These are phyloP conservation scores for Steinernema hermaphroditum DNA, from an alignment of 2,888 invertebrate genomes.

Conservation along the genomic window DNA sequence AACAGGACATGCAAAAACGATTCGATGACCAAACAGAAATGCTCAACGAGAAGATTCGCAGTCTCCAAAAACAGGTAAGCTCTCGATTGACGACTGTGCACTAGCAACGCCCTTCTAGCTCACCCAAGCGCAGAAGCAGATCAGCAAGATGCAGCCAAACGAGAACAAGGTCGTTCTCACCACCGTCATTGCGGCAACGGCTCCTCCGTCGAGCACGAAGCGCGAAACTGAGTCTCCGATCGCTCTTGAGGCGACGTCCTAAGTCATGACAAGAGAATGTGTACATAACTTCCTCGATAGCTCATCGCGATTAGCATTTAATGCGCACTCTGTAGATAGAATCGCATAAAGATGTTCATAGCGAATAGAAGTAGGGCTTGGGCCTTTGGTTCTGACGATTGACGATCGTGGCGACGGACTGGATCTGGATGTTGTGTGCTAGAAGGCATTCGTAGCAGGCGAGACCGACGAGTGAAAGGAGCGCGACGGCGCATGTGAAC, in stretches of 20 bases:
- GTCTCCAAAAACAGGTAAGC: conserved; percentile 35
- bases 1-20: conserved; percentile 48
- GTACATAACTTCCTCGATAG: neutral
- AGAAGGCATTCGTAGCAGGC: neutral
- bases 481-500: neutral
- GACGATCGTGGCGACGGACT: neutral
- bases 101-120: neutral
- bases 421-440: neutral
- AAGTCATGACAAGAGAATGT: neutral
- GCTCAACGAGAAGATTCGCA: conserved; percentile 40
- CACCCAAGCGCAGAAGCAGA: conserved; percentile 12
- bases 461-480: neutral
- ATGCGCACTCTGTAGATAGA: neutral
- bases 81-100: neutral
- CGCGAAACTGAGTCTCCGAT: neutral
- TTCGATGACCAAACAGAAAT: conserved; percentile 43
- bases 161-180: neutral
- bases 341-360: neutral
- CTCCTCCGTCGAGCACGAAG: neutral
- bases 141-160: conserved; percentile 10
- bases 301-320: neutral
- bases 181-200: neutral
- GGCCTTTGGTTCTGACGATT: neutral
- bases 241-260: neutral
- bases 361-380: no score